phyloP scores from a whole-genome alignment of 1,140 invertebrate species.

The Eueides isabella region DNA sequence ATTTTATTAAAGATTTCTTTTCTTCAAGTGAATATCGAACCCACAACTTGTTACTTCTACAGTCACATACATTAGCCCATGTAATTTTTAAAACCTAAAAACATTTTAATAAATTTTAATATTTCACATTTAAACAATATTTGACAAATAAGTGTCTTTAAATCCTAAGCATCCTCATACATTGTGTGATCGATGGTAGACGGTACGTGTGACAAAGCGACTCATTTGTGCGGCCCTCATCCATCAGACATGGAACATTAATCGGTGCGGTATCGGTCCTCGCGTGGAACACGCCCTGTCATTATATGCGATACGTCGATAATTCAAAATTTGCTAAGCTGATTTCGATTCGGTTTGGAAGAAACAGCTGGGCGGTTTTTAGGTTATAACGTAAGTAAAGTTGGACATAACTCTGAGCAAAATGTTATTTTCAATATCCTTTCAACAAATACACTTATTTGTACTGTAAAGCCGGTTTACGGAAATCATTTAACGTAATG shows the following conservation, averaged over 20 bases:
- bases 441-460: too few species aligned
- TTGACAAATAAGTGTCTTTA: neutral
- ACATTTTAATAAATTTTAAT: neutral
- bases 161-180: constrained; percentile 1
- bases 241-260: constrained; percentile 20
- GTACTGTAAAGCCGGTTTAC: too few species aligned
- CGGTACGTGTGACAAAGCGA: constrained; percentile 20
- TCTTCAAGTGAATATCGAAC: too few species aligned
- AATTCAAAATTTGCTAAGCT: neutral
- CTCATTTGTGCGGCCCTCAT: constrained; percentile 22
- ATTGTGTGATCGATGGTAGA: constrained; percentile 20
- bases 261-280: constrained; percentile 5
- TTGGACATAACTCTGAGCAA: too few species aligned
- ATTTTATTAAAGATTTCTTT: too few species aligned
- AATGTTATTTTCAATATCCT: too few species aligned
- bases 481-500: too few species aligned
- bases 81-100: too few species aligned
- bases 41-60: too few species aligned
- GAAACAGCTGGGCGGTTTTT: too few species aligned
- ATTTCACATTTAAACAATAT: neutral
- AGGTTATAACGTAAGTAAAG: too few species aligned
- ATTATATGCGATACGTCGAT: neutral
- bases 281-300: constrained; percentile 1
- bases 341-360: constrained; percentile 12
- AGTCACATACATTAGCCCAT: too few species aligned